These are phyloP conservation scores for Trichogramma evanescens DNA, from an alignment of 2,888 invertebrate genomes.

Conservation along the genomic window DNA sequence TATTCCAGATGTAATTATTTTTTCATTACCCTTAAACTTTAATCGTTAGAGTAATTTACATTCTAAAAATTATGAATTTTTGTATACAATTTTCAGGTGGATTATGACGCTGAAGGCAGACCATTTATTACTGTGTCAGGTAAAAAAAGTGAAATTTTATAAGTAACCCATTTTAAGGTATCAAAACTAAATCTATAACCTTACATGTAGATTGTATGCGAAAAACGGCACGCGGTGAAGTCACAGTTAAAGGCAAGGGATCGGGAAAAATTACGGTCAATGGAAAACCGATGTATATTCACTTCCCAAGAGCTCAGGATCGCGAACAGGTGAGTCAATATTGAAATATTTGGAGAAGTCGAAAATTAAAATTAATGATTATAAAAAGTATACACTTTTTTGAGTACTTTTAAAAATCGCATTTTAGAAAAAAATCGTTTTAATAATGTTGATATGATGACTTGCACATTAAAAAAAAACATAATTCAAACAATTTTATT, in stretches of 20 bases:
- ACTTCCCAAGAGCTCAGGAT: conserved; percentile 64
- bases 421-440: no score
- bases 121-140: conserved; percentile 51
- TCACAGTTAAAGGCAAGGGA: conserved; percentile 75
- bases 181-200: conserved; percentile 1
- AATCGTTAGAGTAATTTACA: neutral
- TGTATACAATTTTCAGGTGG: conserved; percentile 46
- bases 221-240: conserved; percentile 67
- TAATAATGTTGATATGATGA: no score
- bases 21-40: neutral
- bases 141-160: neutral
- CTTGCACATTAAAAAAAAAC: no score
- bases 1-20: conserved; percentile 52
- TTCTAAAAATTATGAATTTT: neutral
- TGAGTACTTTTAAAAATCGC: no score
- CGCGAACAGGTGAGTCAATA: conserved; percentile 65
- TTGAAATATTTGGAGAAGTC: no score
- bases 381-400: no score
- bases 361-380: no score
- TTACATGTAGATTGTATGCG: conserved; percentile 57
- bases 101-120: conserved; percentile 63
- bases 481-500: no score
- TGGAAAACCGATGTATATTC: conserved; percentile 49
- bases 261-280: conserved; percentile 78
- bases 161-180: neutral